Percentiles rank a stretch among this genome's conserved stretches.
Evolutionary conservation across 2,113 vertebrate genomes (phyloP).

Genomic region (Morphnarchus princeps): DNA sequence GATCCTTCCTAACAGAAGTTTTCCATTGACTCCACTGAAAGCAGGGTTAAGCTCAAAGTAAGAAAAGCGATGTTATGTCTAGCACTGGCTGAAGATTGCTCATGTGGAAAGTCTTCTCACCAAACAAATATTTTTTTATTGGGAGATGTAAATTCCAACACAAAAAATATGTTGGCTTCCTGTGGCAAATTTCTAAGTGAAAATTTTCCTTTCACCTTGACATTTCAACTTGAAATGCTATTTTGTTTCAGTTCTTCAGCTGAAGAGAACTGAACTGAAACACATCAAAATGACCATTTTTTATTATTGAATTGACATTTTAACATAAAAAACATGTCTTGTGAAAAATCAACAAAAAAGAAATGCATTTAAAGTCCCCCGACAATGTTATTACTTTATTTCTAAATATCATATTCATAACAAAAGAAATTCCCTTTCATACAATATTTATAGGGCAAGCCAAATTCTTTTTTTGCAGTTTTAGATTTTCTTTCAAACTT

Average conservation of each 20-base stretch:
- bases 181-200: background rate
- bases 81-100: background rate
- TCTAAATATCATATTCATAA: slow-evolving; percentile 23
- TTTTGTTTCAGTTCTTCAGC: slow-evolving; percentile 3
- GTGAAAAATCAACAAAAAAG: slow-evolving; percentile 6
- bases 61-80: background rate
- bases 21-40: background rate
- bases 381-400: slow-evolving; percentile 13
- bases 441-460: background rate
- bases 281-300: background rate
- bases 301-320: background rate
- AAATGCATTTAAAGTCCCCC: slow-evolving; percentile 18
- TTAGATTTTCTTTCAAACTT: background rate
- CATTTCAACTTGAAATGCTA: slow-evolving; percentile 7
- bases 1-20: background rate
- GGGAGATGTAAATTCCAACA: background rate
- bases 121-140: background rate
- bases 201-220: background rate
- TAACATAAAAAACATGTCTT: slow-evolving; percentile 8
- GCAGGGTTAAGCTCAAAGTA: background rate
- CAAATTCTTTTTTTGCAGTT: background rate
- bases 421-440: slow-evolving; percentile 22
- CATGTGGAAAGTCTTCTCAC: background rate
- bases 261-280: background rate
- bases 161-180: background rate